Evolutionary conservation across 2,888 invertebrate species (phyloP).

Genomic region (Heliconius cydno): DNA sequence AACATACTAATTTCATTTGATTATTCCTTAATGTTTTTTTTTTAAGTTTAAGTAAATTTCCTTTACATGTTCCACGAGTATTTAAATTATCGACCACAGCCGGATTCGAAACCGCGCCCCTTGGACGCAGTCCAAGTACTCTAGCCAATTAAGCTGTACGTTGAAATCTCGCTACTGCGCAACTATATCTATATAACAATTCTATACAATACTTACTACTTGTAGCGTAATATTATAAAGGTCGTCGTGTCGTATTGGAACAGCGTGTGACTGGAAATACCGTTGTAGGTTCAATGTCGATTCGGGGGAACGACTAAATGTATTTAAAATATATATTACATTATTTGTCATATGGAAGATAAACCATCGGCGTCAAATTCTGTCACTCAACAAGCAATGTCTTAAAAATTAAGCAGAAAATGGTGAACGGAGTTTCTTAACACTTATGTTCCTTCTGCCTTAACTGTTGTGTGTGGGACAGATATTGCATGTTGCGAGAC

Average conservation of each 20-base stretch:
- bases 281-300: neutral
- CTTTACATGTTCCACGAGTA: neutral
- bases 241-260: neutral
- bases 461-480: too few relatives aligned
- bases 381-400: too few relatives aligned
- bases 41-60: neutral
- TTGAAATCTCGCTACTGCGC: slow-evolving; percentile 3
- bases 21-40: too few relatives aligned
- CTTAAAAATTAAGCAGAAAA: too few relatives aligned
- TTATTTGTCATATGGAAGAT: neutral
- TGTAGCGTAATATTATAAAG: neutral
- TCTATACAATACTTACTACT: neutral
- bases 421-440: too few relatives aligned
- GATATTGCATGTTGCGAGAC: neutral
- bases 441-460: too few relatives aligned
- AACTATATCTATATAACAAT: neutral
- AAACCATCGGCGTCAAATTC: too few relatives aligned
- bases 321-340: too few relatives aligned
- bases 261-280: neutral
- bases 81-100: slow-evolving; percentile 4
- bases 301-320: neutral
- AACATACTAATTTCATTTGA: too few relatives aligned
- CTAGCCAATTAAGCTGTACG: slow-evolving; percentile 8
- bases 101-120: slow-evolving; percentile 14
- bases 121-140: slow-evolving; percentile 11